phyloP scores from a whole-genome alignment of 2,797 vertebrate genomes.

The Centroberyx gerrardi region DNA sequence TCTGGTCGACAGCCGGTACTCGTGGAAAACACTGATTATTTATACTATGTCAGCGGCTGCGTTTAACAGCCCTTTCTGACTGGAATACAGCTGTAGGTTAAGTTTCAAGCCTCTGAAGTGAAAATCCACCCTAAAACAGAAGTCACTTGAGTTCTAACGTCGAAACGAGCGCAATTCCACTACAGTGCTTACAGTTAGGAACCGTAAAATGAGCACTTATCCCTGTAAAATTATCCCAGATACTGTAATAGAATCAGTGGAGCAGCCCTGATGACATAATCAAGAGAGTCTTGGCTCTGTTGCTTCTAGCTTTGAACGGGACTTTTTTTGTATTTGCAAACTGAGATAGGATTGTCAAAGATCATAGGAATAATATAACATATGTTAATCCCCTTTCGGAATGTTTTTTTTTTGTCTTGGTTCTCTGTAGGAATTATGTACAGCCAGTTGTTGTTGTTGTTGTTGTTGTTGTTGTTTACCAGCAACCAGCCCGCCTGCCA shows the following conservation, averaged over 20 bases:
- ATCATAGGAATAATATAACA: slow-evolving; percentile 52
- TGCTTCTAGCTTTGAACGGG: slow-evolving; percentile 14
- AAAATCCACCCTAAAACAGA: slow-evolving; percentile 14
- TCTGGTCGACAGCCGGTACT: slow-evolving; percentile 54
- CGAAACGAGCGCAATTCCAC: slow-evolving; percentile 35
- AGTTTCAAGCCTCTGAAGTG: slow-evolving; percentile 5
- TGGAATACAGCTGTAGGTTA: slow-evolving; percentile 34
- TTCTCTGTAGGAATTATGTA: slow-evolving; percentile 40
- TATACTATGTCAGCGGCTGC: slow-evolving; percentile 22
- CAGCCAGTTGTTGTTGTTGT: slow-evolving; percentile 50
- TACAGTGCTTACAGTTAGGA: slow-evolving; percentile 20
- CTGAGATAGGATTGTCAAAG: slow-evolving; percentile 49
- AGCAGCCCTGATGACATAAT: slow-evolving; percentile 40
- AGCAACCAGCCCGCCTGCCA: slow-evolving; percentile 56
- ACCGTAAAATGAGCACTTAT: slow-evolving; percentile 46
- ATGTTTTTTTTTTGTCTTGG: slow-evolving; percentile 13
- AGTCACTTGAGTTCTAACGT: slow-evolving; percentile 11
- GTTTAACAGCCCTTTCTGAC: slow-evolving; percentile 43
- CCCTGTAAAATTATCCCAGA: slow-evolving; percentile 51
- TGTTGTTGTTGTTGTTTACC: slow-evolving; percentile 71
- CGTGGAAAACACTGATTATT: slow-evolving; percentile 37
- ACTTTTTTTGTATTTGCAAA: slow-evolving; percentile 37
- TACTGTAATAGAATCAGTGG: slow-evolving; percentile 39
- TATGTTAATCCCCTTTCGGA: slow-evolving; percentile 52
- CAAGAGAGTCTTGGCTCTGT: not conserved